Percentiles rank a stretch among this genome's conserved stretches.
These are phyloP conservation scores for Dicrostonyx torquatus DNA, from an alignment of 2,797 vertebrate genomes.

Conservation along the genomic window DNA sequence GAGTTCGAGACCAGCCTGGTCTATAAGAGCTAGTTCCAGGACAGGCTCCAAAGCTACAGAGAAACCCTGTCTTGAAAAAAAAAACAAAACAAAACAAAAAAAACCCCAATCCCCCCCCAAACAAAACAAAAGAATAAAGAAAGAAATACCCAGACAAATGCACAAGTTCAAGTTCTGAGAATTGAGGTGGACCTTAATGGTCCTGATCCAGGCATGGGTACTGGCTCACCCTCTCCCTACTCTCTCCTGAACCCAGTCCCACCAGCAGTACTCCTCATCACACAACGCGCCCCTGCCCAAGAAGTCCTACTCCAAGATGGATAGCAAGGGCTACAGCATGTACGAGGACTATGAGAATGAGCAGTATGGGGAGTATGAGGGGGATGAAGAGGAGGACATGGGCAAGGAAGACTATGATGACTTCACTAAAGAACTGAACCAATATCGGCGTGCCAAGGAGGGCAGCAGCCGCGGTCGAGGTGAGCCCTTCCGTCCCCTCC, in stretches of 20 bases:
- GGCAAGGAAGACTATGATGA: constrained; percentile 94
- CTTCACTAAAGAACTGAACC: constrained; percentile 96
- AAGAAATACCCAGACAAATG: neutral
- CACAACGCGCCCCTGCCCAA: constrained; percentile 85
- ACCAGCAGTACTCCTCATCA: constrained; percentile 88
- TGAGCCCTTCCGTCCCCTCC: neutral
- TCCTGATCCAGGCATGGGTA: neutral
- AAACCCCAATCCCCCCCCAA: too few relatives aligned
- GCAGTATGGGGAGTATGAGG: constrained; percentile 89
- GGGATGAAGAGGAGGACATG: constrained; percentile 93
- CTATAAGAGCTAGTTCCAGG: too few relatives aligned
- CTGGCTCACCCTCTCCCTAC: neutral
- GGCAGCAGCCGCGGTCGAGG: constrained; percentile 87
- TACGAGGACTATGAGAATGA: constrained; percentile 96
- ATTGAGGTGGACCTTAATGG: neutral
- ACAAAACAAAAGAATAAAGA: too few relatives aligned
- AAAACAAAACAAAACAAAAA: too few relatives aligned
- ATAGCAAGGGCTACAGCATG: constrained; percentile 91
- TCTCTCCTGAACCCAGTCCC: constrained; percentile 84
- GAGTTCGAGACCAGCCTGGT: too few relatives aligned
- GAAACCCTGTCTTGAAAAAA: too few relatives aligned
- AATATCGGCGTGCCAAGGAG: constrained; percentile 95
- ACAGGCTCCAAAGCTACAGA: too few relatives aligned
- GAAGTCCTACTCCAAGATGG: constrained; percentile 94
- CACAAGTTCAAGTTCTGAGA: neutral